Base-by-base conservation (phyloP, 1,140 invertebrate genomes). In the Aporrectodea caliginosa region DNA sequence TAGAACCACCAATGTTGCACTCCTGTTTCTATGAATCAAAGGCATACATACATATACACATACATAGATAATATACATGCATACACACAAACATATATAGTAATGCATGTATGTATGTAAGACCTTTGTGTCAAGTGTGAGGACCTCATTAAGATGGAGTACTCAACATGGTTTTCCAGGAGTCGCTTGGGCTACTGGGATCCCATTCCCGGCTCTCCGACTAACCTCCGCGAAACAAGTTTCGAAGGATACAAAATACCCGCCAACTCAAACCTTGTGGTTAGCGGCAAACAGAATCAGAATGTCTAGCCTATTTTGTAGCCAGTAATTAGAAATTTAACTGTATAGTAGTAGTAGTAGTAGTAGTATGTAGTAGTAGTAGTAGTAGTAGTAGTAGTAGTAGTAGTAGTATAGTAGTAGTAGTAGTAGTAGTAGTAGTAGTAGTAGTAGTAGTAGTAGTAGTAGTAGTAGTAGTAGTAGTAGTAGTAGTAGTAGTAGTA, bases 401-500 rank as follows among this genome's bases (percentile, higher is more conserved):
- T 58, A 58, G 22, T 58, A 22, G 6, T 58, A 6, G 22, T 58
- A 58, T 58, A 58, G 6, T 58, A 58, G 22, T 12, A 22, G 43
- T 58, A 58, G 43, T 22, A 58, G 6, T 58, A 22, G 43, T 22
- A 58, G 22, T 22, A 6, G 6, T 58, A 58, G 6, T 58, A 58
- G 22, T 58, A 58, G 22, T 22, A 80, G 31, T n/a, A 34, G 0
- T 78, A 78, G 33, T 35, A 78, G 73, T 35, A 34, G 33, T 79
- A 32, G 73, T 6, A 78, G 2, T 6, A 22, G 78, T 79, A 79
- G 78, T 79, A 79, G 79, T 69, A n/a, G 58, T 6, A 78, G 2
- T 6, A 22, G 78, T 79, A 79, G 78, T 79, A 79, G 79, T 69
- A n/a, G 58, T 77, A 33, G 16, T 33, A 12, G 74, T 77, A 69